Evolutionary conservation across 2,113 vertebrate species (phyloP), one percentile per base, ranked within the genome.

Genomic region (Theristicus caerulescens): DNA sequence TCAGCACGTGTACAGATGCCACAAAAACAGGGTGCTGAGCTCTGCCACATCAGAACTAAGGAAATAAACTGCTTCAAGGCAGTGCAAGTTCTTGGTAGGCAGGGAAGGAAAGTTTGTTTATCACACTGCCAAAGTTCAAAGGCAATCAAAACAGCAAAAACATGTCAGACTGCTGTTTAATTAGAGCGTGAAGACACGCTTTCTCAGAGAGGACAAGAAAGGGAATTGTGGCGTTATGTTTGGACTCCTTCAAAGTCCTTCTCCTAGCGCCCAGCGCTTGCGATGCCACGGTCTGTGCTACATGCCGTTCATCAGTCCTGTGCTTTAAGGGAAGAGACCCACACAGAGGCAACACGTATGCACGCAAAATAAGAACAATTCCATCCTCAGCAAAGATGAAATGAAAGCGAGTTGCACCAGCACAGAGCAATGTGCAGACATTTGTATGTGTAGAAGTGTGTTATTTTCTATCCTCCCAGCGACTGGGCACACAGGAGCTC

Each of bases 71-170:
- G 61, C 59, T 49, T 67, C 34, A 38, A 38, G 54, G 29, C 91
- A 54, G 36, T 1, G 16, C 44, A 57, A 2, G 38, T 71, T 40
- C 90, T 52, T 7, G 29, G 40, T 27, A 88, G 82, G 71, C 51
- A 76, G 67, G 66, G 36, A 87, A 77, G 65, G 40, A 57, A 70
- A 47, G 31, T 90, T 82, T 94, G 82, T 91, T 96, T 96, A 88
- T 93, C 76, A 36, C 88, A 16, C 70, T 82, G 59, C 47, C 65
- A 19, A 38, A 64, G 81, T 88, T 95, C 93, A 95, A 95, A 96
- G 76, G 85, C 89, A 93, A 64, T 93, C 86, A 86, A 70, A 92
- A 25, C 47, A 78, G 76, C 87, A 57, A 80, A 91, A 88, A 55
- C 88, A 66, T 38, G 82, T 93, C 86, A 94, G 91, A 19, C 18